These are phyloP conservation scores for Otus scops DNA, from an alignment of 2,797 vertebrate genomes.

Conservation along the genomic window DNA sequence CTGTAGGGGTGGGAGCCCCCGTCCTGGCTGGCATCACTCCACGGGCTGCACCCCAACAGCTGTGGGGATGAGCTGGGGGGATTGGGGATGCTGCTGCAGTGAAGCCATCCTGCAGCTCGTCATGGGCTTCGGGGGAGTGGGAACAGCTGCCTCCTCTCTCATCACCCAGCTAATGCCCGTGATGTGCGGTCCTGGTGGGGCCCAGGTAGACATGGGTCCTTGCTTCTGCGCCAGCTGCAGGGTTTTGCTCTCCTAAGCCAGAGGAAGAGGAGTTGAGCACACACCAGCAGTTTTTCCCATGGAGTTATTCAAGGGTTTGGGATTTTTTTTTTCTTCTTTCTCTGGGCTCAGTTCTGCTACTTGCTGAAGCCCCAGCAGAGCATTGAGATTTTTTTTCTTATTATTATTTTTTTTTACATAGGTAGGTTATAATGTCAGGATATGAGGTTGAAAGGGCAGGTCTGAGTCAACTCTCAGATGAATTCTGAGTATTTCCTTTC, in stretches of 20 bases:
- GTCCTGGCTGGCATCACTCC: neutral
- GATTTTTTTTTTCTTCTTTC: neutral
- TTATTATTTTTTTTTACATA: neutral
- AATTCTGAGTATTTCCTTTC: slow-evolving; percentile 55
- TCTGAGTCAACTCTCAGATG: slow-evolving; percentile 36
- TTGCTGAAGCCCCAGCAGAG: neutral
- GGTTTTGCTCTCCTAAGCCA: neutral
- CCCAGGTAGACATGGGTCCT: neutral
- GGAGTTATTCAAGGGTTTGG: neutral
- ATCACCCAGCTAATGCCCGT: neutral
- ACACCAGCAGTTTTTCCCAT: neutral
- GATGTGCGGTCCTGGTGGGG: rapidly evolving
- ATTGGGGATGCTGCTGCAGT: neutral
- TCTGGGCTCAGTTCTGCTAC: neutral
- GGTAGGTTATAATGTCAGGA: slow-evolving; percentile 22
- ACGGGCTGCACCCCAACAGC: rapidly evolving
- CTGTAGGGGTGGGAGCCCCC: neutral
- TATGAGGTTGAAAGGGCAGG: slow-evolving; percentile 40
- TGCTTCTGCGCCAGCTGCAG: neutral
- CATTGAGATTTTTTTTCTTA: neutral
- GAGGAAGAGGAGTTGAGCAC: neutral
- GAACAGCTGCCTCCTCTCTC: neutral
- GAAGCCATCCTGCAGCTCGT: neutral
- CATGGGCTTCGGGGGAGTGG: neutral
- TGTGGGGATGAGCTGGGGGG: neutral